Evolutionary conservation across 2,797 vertebrate genomes (phyloP).

Genomic region (Spinibarbus caldwelli): DNA sequence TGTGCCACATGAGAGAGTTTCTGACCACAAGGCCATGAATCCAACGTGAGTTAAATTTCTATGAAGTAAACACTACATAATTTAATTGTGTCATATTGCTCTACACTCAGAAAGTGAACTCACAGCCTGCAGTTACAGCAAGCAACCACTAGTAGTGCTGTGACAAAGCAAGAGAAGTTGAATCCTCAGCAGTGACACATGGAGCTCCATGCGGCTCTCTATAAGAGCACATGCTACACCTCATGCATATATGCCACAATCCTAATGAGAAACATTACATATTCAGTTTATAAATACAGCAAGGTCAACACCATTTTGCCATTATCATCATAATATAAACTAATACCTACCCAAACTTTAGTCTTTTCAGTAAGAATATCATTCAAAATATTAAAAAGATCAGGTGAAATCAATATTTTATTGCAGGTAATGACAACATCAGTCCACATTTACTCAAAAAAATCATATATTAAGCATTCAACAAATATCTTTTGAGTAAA

Average conservation of each 20-base stretch:
- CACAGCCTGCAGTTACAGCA: conserved; percentile 29
- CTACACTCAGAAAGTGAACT: neutral
- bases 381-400: neutral
- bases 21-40: neutral
- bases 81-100: neutral
- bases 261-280: neutral
- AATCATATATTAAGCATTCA: neutral
- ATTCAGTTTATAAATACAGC: neutral
- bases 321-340: neutral
- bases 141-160: conserved; percentile 46
- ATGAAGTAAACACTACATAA: neutral
- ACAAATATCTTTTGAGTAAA: too few relatives aligned
- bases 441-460: neutral
- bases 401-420: neutral
- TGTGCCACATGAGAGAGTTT: neutral
- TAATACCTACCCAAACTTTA: neutral
- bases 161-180: conserved; percentile 35
- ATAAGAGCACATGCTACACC: neutral
- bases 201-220: neutral
- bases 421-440: neutral
- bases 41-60: neutral
- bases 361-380: neutral
- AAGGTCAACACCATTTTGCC: neutral
- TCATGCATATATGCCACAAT: neutral
- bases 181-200: too few relatives aligned